phyloP scores from a whole-genome alignment of 1,140 invertebrate genomes.

The Drosophila sp. region DNA sequence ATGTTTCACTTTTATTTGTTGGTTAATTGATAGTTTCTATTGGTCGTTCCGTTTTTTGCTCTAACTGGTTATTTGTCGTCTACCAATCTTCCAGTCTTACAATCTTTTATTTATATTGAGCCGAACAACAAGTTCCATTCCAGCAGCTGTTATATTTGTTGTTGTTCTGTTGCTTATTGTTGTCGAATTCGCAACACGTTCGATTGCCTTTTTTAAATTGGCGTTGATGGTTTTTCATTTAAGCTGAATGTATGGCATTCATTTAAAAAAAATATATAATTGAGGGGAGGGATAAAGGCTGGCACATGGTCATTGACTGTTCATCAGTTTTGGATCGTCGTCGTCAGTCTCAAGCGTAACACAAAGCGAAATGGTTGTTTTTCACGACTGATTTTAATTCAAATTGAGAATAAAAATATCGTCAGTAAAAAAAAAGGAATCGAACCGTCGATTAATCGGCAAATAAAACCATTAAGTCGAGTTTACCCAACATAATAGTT shows the following conservation, averaged over 20 bases:
- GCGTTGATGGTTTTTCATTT: slow-evolving; percentile 77
- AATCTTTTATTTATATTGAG: slow-evolving; percentile 17
- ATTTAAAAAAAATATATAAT: slow-evolving; percentile 16
- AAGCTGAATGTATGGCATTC: slow-evolving; percentile 63
- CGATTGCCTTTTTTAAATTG: slow-evolving; percentile 81
- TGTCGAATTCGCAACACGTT: slow-evolving; percentile 70
- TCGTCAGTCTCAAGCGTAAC: slow-evolving; percentile 26
- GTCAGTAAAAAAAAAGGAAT: too few relatives aligned
- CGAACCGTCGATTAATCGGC: too few relatives aligned
- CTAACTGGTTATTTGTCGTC: slow-evolving; percentile 7
- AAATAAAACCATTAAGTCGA: too few relatives aligned
- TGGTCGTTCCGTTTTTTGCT: not conserved
- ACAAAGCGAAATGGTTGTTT: too few relatives aligned
- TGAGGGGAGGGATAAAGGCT: not conserved
- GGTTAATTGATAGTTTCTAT: too few relatives aligned
- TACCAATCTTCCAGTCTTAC: slow-evolving; percentile 5
- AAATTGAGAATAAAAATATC: too few relatives aligned
- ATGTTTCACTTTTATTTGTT: not conserved
- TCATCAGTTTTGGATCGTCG: slow-evolving; percentile 4
- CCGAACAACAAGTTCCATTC: slow-evolving; percentile 36
- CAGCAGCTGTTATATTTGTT: slow-evolving; percentile 35
- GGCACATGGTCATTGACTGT: slow-evolving; percentile 44
- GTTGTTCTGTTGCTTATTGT: slow-evolving; percentile 41
- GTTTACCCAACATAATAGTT: too few relatives aligned
- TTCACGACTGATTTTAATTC: too few relatives aligned